Evolutionary conservation across 2,797 vertebrate genomes (phyloP), one percentile per base, ranked within the genome.

Genomic region (Leptatherina wallacei): DNA sequence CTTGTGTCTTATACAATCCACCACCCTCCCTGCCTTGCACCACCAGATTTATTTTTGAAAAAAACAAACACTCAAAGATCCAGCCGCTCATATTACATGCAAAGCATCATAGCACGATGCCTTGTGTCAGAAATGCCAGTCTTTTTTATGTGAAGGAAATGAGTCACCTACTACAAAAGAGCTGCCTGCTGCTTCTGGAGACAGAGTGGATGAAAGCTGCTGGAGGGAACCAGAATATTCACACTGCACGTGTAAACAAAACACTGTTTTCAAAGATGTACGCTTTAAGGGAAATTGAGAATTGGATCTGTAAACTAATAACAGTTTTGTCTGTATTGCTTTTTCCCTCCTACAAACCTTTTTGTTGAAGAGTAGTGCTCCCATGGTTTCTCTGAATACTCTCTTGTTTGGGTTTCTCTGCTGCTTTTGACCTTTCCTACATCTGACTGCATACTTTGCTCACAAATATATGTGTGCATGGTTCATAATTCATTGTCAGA

Each of bases 371-470:
- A 63, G 35, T 16, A 13, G 1, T 58, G 42, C 60, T 65, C 36
- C 54, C 16, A 36, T 24, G 5, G 55, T 52, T 10, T 24, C 27
- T 67, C 64, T 66, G 1, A 67, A 32, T 44, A 22, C 61, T 38
- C 30, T 4, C 11, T 60, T 42, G 7, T 13, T 14, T 65, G 60
- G 38, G 61, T 20, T 51, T 24, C 12, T 57, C 52, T 18, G 54
- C 32, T 61, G 29, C 54, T 29, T 61, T 38, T 58, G 76, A 58
- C 51, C 69, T 6, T 6, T 16, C 22, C 42, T 70, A 24, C 64
- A 44, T 80, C 71, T 65, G 33, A 79, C 59, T 30, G 74, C 42
- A 56, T 56, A 56, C n/a, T 52, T 33, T 67, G 32, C 20, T 55
- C n/a, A 42, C 35, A 49, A 35, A 55, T 66, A 42, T 73, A 54